Base-by-base conservation (phyloP, 2,888 invertebrate species). In the Sussaba pulchella region DNA sequence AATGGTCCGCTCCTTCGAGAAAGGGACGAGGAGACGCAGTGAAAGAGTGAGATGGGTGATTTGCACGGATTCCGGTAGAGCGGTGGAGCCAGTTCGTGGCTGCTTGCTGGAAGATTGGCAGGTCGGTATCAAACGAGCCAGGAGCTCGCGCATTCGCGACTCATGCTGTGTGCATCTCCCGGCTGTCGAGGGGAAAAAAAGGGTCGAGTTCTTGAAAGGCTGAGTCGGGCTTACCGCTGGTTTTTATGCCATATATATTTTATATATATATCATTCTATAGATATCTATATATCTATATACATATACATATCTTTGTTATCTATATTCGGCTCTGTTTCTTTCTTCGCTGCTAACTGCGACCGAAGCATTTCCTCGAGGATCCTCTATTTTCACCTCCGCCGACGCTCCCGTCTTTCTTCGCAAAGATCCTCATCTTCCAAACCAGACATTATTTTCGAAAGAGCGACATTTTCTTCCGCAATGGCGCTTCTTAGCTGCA, bases 81-180 rank as follows among this genome's bases (percentile, higher is more conserved):
- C 71, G 71, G 57, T 66, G 12, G 70, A 67, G 64, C 57, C n/a
- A 77, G 52, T 52, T 43, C 70, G 39, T 52, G 54, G 41, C 66
- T 73, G 12, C 43, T 57, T 52, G 61, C 72, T 67, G 45, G 78
- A 69, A 78, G 78, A 78, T 78, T 78, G 78, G 78, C 78, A 67
- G 73, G 63, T 66, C 57, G 54, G 73, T 78, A 78, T 78, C 73
- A 78, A 78, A 78, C 72, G 78, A 78, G 71, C 71, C 66, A 47
- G 66, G 77, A 72, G 59, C 72, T 67, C 21, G 78, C 64, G 47
- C 61, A 71, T 66, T 26, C 72, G 59, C 72, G 69, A 50, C 78
- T 61, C 66, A 78, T 78, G 78, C 78, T 78, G 67, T 78, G 77
- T 78, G 78, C 73, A 78, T 78, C 72, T 67, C 66, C 73, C 72